Evolutionary conservation across 2,113 vertebrate species (phyloP).

Genomic region (Gobio gobio): DNA sequence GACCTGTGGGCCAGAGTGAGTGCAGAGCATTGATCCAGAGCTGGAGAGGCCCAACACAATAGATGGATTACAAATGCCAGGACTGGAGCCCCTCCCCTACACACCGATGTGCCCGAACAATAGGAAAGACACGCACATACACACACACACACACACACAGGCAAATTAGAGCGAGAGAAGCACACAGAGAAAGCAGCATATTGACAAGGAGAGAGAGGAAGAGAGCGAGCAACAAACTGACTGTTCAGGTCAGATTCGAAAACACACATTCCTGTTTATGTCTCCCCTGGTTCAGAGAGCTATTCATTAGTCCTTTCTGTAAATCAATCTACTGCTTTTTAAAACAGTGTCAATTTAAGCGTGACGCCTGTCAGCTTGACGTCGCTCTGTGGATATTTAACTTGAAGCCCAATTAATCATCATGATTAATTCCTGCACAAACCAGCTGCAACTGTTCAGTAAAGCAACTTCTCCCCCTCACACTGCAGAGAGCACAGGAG

Average conservation of each 20-base stretch:
- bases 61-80: conserved; percentile 65
- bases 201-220: conserved; percentile 53
- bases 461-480: conserved; percentile 67
- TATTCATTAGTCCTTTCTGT: conserved; percentile 78
- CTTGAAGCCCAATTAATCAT: conserved; percentile 83
- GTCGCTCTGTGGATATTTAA: conserved; percentile 80
- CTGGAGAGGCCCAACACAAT: conserved; percentile 64
- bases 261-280: conserved; percentile 67
- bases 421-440: conserved; percentile 82
- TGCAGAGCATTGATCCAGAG: conserved; percentile 65
- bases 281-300: conserved; percentile 72
- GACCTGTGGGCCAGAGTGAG: conserved; percentile 69
- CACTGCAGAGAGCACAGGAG: conserved; percentile 53
- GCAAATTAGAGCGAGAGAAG: conserved; percentile 35
- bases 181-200: conserved; percentile 23
- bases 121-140: conserved; percentile 36
- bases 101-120: conserved; percentile 56
- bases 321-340: conserved; percentile 82
- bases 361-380: conserved; percentile 78
- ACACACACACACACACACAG: conserved; percentile 21
- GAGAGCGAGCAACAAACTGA: conserved; percentile 60
- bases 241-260: conserved; percentile 59
- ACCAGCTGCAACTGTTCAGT: conserved; percentile 76
- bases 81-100: conserved; percentile 50
- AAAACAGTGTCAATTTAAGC: conserved; percentile 80